Evolutionary conservation across 2,888 invertebrate genomes (phyloP).

Genomic region (Chrysopilus asiliformis): DNA sequence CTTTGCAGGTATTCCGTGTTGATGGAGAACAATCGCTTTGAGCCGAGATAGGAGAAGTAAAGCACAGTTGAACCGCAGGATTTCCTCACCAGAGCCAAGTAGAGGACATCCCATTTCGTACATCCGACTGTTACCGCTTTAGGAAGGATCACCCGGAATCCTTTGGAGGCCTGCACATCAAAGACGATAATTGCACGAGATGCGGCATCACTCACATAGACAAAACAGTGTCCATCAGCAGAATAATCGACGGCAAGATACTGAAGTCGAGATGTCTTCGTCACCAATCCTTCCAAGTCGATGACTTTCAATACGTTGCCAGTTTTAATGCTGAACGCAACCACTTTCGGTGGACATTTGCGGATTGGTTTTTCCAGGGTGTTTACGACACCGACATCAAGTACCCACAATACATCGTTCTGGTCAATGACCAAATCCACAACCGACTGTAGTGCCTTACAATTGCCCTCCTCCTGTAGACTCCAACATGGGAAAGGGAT

Average conservation of each 20-base stretch:
- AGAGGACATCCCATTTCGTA: constrained; percentile 47
- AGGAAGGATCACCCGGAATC: constrained; percentile 51
- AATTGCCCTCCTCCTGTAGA: constrained; percentile 50
- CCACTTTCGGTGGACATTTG: constrained; percentile 54
- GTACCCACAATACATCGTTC: constrained; percentile 55
- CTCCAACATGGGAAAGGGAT: constrained; percentile 50
- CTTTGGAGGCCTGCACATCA: constrained; percentile 46
- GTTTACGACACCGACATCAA: constrained; percentile 58
- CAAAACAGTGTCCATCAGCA: constrained; percentile 44
- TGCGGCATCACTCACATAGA: constrained; percentile 55
- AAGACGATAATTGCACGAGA: constrained; percentile 53
- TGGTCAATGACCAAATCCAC: constrained; percentile 50
- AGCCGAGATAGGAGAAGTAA: constrained; percentile 49
- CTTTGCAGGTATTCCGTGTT: constrained; percentile 47
- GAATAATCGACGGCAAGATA: constrained; percentile 55
- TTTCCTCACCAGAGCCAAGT: constrained; percentile 47
- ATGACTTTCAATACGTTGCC: constrained; percentile 49
- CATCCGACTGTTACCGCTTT: constrained; percentile 40
- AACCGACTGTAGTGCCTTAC: constrained; percentile 51
- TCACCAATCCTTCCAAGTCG: constrained; percentile 44
- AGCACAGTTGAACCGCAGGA: constrained; percentile 44
- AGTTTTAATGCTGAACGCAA: constrained; percentile 45
- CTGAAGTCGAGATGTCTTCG: constrained; percentile 49
- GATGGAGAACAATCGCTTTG: constrained; percentile 48
- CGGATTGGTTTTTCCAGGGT: constrained; percentile 49